Evolutionary conservation across 2,888 invertebrate genomes (phyloP).

Genomic region (Nematopogon swammerdamellus): DNA sequence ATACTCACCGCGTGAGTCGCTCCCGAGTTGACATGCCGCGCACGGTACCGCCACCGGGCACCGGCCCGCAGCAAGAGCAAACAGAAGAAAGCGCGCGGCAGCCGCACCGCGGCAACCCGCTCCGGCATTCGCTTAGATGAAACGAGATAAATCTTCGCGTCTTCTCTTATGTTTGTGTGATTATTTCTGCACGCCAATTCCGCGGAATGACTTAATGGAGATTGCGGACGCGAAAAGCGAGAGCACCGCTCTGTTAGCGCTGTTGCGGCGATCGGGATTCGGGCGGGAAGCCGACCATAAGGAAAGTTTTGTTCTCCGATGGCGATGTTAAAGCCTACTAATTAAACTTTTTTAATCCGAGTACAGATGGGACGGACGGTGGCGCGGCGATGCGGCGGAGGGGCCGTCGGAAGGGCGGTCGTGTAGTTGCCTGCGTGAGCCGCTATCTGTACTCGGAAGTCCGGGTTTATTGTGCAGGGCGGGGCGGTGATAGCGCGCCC

Average conservation of each 20-base stretch:
- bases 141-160: not conserved
- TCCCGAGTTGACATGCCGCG: not conserved
- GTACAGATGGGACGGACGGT: not conserved
- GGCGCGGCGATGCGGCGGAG: no score
- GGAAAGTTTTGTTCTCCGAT: not conserved
- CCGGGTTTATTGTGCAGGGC: no score
- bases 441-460: no score
- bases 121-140: not conserved
- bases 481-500: no score
- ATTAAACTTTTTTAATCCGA: not conserved
- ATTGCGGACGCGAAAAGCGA: not conserved
- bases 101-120: not conserved
- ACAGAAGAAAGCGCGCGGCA: not conserved
- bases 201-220: not conserved
- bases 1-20: no score
- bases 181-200: not conserved
- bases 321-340: not conserved
- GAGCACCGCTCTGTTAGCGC: no score
- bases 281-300: not conserved
- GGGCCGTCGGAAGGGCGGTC: no score
- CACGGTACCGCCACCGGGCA: no score
- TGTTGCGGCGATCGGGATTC: no score
- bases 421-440: no score
- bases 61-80: not conserved
- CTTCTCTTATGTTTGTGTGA: not conserved